phyloP scores from a whole-genome alignment of 2,888 invertebrate genomes.

The Calameuta filiformis region DNA sequence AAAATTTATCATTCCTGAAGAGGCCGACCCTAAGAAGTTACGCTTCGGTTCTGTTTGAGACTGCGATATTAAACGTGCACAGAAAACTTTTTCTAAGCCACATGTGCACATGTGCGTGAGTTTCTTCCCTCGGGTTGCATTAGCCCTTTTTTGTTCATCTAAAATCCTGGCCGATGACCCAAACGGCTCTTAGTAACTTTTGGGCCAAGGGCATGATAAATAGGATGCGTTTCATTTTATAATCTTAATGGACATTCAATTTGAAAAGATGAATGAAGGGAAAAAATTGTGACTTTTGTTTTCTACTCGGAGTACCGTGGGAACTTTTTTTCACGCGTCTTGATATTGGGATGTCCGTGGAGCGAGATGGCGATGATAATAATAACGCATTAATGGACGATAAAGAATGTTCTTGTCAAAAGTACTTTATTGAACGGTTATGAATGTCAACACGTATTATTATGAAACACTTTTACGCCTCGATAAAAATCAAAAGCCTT shows the following conservation, averaged over 20 bases:
- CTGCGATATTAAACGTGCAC: not conserved
- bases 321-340: not conserved
- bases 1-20: not conserved
- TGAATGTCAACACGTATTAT: constrained; percentile 11
- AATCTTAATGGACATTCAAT: not conserved
- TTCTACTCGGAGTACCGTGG: not conserved
- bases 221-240: not conserved
- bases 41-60: not conserved
- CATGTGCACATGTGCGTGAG: constrained; percentile 23
- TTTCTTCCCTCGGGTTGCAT: constrained; percentile 14
- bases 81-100: constrained; percentile 11
- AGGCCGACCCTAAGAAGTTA: not conserved
- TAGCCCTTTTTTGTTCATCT: constrained; percentile 17
- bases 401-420: constrained; percentile 17
- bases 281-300: not conserved
- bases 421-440: constrained; percentile 34
- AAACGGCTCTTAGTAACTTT: constrained; percentile 1
- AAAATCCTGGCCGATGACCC: constrained; percentile 16
- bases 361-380: not conserved
- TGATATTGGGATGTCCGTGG: not conserved
- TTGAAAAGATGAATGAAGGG: not conserved
- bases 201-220: not conserved
- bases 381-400: not conserved
- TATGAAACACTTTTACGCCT: not conserved
- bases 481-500: constrained; percentile 4